A percentile compares a stretch with the other conserved stretches of the same genome.
Evolutionary conservation across 2,888 invertebrate genomes (phyloP).

Genomic region (Platerodrilus igneus): DNA sequence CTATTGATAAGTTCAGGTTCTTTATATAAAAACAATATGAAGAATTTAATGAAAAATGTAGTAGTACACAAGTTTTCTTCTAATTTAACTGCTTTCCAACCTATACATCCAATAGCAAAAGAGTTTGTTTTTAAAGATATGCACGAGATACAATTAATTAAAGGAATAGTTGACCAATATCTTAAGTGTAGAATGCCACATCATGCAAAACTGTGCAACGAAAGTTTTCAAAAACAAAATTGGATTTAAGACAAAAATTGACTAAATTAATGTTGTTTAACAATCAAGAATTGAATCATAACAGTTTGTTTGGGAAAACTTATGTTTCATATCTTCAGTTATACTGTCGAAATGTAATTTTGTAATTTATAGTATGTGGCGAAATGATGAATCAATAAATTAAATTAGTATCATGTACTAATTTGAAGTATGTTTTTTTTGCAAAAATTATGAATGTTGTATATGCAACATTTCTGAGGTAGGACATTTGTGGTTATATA

Average conservation of each 20-base stretch:
- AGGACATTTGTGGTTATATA: too few relatives aligned
- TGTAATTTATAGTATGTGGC: too few relatives aligned
- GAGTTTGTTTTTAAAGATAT: slow-evolving; percentile 5
- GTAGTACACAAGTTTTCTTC: slow-evolving; percentile 9
- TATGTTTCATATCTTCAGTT: too few relatives aligned
- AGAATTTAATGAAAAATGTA: slow-evolving; percentile 3
- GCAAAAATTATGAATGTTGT: too few relatives aligned
- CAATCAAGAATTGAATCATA: neutral
- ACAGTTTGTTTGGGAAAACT: too few relatives aligned
- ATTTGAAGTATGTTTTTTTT: too few relatives aligned
- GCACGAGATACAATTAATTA: slow-evolving; percentile 11
- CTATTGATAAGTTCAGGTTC: neutral
- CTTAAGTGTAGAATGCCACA: slow-evolving; percentile 13
- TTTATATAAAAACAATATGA: neutral
- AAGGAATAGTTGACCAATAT: slow-evolving; percentile 9
- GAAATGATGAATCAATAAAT: too few relatives aligned
- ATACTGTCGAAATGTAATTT: too few relatives aligned
- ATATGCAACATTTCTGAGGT: too few relatives aligned
- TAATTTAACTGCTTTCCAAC: slow-evolving; percentile 7
- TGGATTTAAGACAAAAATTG: too few relatives aligned
- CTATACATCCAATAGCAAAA: slow-evolving; percentile 5
- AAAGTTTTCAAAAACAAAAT: slow-evolving; percentile 8
- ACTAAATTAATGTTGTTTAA: slow-evolving; percentile 1
- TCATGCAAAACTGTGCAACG: slow-evolving; percentile 9
- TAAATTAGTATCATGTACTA: too few relatives aligned